A percentile compares a stretch with the other conserved stretches of the same genome.
Evolutionary conservation across 2,113 vertebrate genomes (phyloP).

Genomic region (Orycteropus afer): DNA sequence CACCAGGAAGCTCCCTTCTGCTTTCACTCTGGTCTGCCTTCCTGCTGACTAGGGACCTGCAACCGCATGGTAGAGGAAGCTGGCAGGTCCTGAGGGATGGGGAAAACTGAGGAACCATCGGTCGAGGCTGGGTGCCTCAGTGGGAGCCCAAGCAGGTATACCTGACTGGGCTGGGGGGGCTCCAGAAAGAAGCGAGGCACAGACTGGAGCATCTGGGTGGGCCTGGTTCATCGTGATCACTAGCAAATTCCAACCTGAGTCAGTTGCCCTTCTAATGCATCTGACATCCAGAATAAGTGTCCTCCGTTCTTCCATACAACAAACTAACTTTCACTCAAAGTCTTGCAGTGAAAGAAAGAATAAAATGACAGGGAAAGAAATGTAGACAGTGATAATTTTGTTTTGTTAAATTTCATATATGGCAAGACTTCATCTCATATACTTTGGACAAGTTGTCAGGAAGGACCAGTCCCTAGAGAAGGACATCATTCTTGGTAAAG

Average conservation of each 20-base stretch:
- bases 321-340: neutral
- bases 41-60: neutral
- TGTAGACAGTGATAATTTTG: neutral
- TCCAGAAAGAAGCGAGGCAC: neutral
- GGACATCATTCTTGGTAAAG: neutral
- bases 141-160: neutral
- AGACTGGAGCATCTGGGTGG: neutral
- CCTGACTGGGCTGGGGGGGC: neutral
- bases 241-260: neutral
- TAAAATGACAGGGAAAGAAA: neutral
- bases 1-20: constrained; percentile 38
- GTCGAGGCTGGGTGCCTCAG: neutral
- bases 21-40: neutral
- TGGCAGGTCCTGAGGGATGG: neutral
- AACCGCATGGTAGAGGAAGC: neutral
- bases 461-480: neutral
- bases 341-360: neutral
- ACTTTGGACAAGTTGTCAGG: neutral
- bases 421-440: neutral
- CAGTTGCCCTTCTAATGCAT: neutral
- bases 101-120: neutral
- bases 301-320: neutral
- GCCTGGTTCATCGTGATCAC: neutral
- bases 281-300: neutral
- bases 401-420: neutral